Evolutionary conservation across 2,888 invertebrate species (phyloP).

Genomic region (Papilio protenor): DNA sequence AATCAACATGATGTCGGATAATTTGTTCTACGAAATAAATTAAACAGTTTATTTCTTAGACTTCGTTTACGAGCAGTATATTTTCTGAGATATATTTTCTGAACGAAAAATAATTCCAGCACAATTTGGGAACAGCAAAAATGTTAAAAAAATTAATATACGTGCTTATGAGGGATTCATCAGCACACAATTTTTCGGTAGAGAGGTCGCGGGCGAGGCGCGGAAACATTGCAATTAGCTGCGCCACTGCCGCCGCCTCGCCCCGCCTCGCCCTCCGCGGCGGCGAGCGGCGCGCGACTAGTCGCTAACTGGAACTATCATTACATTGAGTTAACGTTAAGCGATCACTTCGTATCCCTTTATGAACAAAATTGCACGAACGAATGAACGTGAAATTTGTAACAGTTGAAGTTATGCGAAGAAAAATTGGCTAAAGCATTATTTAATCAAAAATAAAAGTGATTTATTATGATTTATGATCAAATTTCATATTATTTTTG

Average conservation of each 20-base stretch:
- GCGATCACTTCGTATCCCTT: no score
- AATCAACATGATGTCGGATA: neutral
- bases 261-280: neutral
- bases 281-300: no score
- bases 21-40: neutral
- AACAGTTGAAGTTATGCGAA: no score
- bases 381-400: no score
- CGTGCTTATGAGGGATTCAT: neutral
- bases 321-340: no score
- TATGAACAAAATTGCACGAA: no score
- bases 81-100: neutral
- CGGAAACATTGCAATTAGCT: constrained; percentile 16
- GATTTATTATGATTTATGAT: no score
- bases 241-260: neutral
- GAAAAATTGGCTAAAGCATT: no score
- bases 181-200: constrained; percentile 18
- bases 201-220: neutral
- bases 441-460: no score
- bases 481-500: no score
- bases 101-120: neutral
- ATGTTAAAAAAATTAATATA: constrained; percentile 12
- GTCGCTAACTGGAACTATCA: no score
- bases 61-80: neutral
- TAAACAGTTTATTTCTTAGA: no score
- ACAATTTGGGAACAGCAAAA: neutral